Evolutionary conservation across 2,113 vertebrate genomes (phyloP).

Genomic region (Alosa alosa): DNA sequence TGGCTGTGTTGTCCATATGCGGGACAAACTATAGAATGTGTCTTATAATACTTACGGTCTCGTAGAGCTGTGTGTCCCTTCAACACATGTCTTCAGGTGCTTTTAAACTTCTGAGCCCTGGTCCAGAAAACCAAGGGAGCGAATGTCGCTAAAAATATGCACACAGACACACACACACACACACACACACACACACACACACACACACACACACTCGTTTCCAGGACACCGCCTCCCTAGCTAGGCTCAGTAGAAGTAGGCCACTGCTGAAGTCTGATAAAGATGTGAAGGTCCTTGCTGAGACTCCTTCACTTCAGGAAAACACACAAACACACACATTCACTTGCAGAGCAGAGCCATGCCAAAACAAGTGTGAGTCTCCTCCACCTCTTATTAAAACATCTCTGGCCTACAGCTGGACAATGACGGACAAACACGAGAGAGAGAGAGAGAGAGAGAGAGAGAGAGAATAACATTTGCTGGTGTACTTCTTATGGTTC

Average conservation of each 20-base stretch:
- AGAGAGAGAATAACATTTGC: not conserved
- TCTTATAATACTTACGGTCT: not conserved
- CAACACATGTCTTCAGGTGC: conserved; percentile 5
- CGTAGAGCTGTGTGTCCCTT: not conserved
- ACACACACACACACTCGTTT: not conserved
- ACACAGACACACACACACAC: conserved; percentile 9
- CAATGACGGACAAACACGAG: not conserved
- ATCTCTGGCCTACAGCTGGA: not conserved
- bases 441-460: not conserved
- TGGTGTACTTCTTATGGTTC: not conserved
- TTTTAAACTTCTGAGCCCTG: conserved; percentile 20
- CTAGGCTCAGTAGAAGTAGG: not conserved
- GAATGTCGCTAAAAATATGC: conserved; percentile 23
- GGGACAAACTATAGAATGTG: too few relatives aligned
- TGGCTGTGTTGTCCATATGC: too few relatives aligned
- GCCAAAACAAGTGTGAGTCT: not conserved
- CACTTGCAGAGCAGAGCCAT: not conserved
- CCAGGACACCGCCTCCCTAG: not conserved
- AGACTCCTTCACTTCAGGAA: not conserved
- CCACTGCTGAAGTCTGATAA: not conserved
- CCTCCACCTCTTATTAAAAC: not conserved
- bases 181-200: conserved; percentile 4
- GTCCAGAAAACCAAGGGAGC: not conserved
- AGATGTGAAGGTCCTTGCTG: conserved; percentile 3
- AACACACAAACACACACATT: too few relatives aligned